Percentiles rank a stretch among this genome's conserved stretches.
Evolutionary conservation across 2,888 invertebrate genomes (phyloP).

Genomic region (Ectobius pallidus): DNA sequence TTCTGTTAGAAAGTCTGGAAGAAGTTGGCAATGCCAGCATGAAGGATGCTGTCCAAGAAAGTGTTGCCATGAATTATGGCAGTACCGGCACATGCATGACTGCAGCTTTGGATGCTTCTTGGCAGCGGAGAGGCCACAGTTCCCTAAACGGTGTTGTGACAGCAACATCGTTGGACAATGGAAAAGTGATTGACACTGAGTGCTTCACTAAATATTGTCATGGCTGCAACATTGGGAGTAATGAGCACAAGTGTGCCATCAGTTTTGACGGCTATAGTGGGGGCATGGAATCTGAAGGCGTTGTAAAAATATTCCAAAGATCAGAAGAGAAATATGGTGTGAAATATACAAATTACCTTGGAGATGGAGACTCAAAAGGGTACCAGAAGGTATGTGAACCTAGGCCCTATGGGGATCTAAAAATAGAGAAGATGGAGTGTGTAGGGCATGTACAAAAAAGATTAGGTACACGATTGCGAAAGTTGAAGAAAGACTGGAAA

Average conservation of each 20-base stretch:
- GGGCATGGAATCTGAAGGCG: background rate
- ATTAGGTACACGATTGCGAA: background rate
- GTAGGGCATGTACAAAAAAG: too few species aligned
- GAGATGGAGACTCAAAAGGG: background rate
- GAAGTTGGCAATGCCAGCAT: too few species aligned
- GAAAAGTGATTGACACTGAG: too few species aligned
- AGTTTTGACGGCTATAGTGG: conserved; percentile 39
- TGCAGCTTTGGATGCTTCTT: background rate
- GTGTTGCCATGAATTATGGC: background rate
- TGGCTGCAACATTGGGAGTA: background rate
- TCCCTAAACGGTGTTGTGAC: too few species aligned
- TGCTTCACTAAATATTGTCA: conserved; percentile 1
- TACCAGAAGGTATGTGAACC: background rate
- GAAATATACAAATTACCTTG: background rate
- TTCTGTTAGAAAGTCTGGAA: too few species aligned
- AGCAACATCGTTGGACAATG: too few species aligned
- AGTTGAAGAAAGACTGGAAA: conserved; percentile 20
- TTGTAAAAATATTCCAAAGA: too few species aligned
- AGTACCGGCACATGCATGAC: background rate
- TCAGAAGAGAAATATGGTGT: background rate
- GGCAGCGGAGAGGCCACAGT: conserved; percentile 1
- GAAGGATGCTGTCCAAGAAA: background rate
- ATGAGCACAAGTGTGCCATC: conserved; percentile 34
- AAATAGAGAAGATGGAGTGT: conserved; percentile 15
- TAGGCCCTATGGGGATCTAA: conserved; percentile 13